These are phyloP conservation scores for Drosophila ananassae DNA, from an alignment of 1,140 invertebrate species.

Conservation along the genomic window DNA sequence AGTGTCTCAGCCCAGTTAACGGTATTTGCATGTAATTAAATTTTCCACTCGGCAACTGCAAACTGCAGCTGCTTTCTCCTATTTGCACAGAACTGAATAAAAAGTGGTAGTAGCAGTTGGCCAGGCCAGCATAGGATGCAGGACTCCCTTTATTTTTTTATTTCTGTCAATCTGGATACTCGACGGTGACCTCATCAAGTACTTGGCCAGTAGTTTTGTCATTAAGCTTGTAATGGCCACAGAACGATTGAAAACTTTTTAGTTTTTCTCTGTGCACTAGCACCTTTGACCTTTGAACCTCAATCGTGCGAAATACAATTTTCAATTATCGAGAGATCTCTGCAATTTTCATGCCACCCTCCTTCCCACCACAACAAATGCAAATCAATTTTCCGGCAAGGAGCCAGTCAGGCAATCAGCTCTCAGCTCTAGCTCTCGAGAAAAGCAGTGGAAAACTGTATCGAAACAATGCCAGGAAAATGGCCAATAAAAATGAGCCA, in stretches of 20 bases:
- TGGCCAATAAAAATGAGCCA: constrained; percentile 71
- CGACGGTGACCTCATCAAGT: constrained; percentile 38
- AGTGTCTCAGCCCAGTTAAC: constrained; percentile 51
- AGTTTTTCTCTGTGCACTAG: neutral
- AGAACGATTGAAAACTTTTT: constrained; percentile 27
- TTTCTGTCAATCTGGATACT: constrained; percentile 21
- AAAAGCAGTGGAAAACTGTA: constrained; percentile 25
- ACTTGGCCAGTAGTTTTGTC: constrained; percentile 44
- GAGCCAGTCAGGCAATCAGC: constrained; percentile 47
- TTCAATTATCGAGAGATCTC: constrained; percentile 68
- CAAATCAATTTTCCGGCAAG: constrained; percentile 56
- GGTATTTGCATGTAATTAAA: constrained; percentile 77
- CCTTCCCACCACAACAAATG: constrained; percentile 40
- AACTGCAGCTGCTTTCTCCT: constrained; percentile 67
- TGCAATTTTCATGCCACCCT: constrained; percentile 34
- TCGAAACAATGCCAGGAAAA: constrained; percentile 66
- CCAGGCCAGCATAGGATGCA: neutral
- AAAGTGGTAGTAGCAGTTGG: constrained; percentile 21
- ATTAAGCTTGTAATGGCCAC: constrained; percentile 56
- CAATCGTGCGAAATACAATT: constrained; percentile 54
- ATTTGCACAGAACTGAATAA: constrained; percentile 62
- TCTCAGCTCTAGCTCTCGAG: constrained; percentile 36
- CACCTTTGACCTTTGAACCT: constrained; percentile 22
- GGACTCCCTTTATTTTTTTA: constrained; percentile 12
- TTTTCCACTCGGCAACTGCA: constrained; percentile 69